Evolutionary conservation across 2,888 invertebrate genomes (phyloP).

Genomic region (Drosophila histrio): DNA sequence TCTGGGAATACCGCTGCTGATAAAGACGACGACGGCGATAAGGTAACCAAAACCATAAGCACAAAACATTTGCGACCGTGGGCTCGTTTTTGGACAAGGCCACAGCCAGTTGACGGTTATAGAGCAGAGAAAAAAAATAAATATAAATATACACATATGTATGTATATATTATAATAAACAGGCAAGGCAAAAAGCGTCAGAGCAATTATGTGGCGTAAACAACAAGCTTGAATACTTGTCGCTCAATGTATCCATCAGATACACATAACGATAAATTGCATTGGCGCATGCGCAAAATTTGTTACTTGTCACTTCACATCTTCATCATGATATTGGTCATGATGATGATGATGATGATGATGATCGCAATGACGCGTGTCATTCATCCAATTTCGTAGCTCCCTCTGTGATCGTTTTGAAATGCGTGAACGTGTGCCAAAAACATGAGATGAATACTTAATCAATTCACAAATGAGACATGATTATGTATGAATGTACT

Average conservation of each 20-base stretch:
- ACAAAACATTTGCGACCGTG: slow-evolving; percentile 35
- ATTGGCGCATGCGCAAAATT: slow-evolving; percentile 41
- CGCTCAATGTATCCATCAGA: slow-evolving; percentile 29
- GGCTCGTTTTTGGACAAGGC: slow-evolving; percentile 40
- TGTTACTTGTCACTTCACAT: slow-evolving; percentile 22
- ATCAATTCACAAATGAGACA: slow-evolving; percentile 33
- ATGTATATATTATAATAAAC: not conserved
- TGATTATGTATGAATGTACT: slow-evolving; percentile 44
- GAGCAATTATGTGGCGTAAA: slow-evolving; percentile 6
- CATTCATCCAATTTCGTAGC: slow-evolving; percentile 16
- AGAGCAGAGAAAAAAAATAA: not conserved
- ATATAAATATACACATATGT: not conserved
- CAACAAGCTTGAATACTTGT: not conserved
- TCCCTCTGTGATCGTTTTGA: slow-evolving; percentile 22
- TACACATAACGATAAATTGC: slow-evolving; percentile 25
- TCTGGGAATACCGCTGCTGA: slow-evolving; percentile 46
- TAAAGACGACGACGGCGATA: slow-evolving; percentile 28
- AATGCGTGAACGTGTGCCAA: slow-evolving; percentile 73
- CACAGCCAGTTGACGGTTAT: slow-evolving; percentile 11
- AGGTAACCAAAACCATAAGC: slow-evolving; percentile 31
- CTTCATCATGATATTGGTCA: slow-evolving; percentile 2
- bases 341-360: not conserved
- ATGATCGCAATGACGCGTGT: slow-evolving; percentile 36
- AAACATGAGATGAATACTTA: slow-evolving; percentile 59
- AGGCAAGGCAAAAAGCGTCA: not conserved